These are phyloP conservation scores for Sicus ferrugineus DNA, from an alignment of 2,888 invertebrate species.

Conservation along the genomic window DNA sequence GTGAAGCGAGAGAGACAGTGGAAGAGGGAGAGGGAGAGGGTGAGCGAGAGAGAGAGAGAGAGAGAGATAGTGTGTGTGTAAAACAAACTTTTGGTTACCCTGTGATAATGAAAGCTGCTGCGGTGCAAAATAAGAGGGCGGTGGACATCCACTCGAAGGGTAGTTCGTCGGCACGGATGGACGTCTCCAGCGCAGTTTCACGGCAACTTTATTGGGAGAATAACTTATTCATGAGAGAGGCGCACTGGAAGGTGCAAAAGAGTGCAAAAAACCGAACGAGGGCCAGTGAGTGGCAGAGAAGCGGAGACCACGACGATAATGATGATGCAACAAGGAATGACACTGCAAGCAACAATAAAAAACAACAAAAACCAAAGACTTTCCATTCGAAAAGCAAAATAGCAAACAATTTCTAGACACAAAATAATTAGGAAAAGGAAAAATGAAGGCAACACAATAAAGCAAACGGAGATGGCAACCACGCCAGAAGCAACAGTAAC, in stretches of 20 bases:
- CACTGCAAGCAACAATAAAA: background rate
- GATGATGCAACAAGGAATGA: background rate
- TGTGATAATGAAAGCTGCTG: background rate
- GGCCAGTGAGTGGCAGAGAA: background rate
- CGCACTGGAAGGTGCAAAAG: background rate
- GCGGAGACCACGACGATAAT: background rate
- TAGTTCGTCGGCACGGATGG: background rate
- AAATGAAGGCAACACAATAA: background rate
- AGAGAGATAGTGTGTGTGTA: no score
- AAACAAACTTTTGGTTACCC: no score
- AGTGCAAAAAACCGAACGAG: background rate
- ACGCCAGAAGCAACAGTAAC: background rate
- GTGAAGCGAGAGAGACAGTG: background rate
- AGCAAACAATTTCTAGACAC: background rate
- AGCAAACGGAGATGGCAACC: background rate
- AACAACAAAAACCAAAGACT: no score
- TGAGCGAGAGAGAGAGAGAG: no score
- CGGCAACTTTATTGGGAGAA: background rate
- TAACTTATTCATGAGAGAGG: conserved; percentile 14
- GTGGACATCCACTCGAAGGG: background rate
- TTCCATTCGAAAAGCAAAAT: background rate
- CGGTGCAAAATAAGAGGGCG: background rate
- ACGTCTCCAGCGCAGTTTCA: background rate
- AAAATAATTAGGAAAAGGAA: background rate
- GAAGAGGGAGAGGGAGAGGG: no score